Evolutionary conservation across 2,888 invertebrate species (phyloP).

Genomic region (Diaperis boleti): DNA sequence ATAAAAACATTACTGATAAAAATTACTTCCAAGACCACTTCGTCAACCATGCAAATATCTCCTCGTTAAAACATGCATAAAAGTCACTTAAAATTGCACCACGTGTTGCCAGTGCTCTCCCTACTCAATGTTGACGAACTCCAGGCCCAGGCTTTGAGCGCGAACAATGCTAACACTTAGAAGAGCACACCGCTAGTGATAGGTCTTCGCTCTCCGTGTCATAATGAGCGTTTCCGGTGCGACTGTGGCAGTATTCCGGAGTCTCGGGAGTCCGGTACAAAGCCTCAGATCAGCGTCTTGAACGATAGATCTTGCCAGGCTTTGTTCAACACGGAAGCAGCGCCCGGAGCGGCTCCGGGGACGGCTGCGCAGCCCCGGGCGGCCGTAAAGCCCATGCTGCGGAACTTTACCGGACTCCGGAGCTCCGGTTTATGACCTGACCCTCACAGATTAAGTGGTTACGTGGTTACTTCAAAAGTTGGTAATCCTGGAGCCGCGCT

Average conservation of each 20-base stretch:
- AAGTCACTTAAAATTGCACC: too few relatives aligned
- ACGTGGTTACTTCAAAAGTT: conserved; percentile 63
- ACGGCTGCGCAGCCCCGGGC: conserved; percentile 48
- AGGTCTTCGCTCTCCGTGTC: background rate
- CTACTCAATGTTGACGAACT: too few relatives aligned
- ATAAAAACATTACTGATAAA: too few relatives aligned
- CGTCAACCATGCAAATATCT: too few relatives aligned
- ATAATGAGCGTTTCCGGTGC: conserved; percentile 20
- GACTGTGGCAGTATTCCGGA: conserved; percentile 11
- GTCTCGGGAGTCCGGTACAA: conserved; percentile 21
- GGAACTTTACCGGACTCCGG: conserved; percentile 58
- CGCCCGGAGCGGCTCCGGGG: conserved; percentile 39
- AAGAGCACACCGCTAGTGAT: too few relatives aligned
- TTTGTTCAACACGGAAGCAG: conserved; percentile 43
- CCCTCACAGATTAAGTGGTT: conserved; percentile 65
- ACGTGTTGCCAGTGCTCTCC: too few relatives aligned
- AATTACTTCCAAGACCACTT: too few relatives aligned
- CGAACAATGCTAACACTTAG: too few relatives aligned
- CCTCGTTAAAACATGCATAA: too few relatives aligned
- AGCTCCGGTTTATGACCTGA: conserved; percentile 64
- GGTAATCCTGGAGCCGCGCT: conserved; percentile 54
- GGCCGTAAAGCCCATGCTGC: conserved; percentile 57
- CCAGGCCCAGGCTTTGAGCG: too few relatives aligned
- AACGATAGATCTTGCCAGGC: conserved; percentile 40
- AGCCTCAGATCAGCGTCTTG: conserved; percentile 38